Evolutionary conservation across 1,140 invertebrate species (phyloP).

Genomic region (Drosophila pectinifera): DNA sequence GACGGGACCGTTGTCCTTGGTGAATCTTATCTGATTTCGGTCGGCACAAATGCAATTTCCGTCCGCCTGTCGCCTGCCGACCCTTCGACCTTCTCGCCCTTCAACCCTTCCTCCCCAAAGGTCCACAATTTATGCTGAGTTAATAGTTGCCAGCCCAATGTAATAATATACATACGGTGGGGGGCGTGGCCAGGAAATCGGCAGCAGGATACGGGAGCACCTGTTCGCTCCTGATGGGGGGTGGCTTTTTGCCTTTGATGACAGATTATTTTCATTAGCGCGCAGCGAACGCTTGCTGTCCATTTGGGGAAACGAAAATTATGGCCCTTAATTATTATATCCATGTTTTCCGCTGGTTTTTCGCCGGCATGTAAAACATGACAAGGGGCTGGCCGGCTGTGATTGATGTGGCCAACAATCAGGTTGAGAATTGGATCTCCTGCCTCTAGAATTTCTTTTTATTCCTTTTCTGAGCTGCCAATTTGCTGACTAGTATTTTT

Average conservation of each 20-base stretch:
- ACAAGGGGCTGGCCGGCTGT: conserved; percentile 21
- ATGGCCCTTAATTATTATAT: conserved; percentile 77
- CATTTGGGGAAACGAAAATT: conserved; percentile 39
- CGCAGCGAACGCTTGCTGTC: conserved; percentile 27
- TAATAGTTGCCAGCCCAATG: conserved; percentile 75
- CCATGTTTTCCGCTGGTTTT: conserved; percentile 46
- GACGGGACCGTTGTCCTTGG: conserved; percentile 20
- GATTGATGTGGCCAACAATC: conserved; percentile 66
- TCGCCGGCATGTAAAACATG: conserved; percentile 53
- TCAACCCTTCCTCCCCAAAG: conserved; percentile 34
- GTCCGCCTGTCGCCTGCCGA: conserved; percentile 18
- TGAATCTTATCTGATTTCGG: conserved; percentile 74
- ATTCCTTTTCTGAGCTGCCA: conserved; percentile 48
- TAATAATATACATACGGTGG: conserved; percentile 30
- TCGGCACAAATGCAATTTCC: conserved; percentile 82
- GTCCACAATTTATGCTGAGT: conserved; percentile 72
- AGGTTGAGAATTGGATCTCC: conserved; percentile 26
- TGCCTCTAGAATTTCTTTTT: conserved; percentile 15
- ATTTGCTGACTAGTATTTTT: conserved; percentile 66
- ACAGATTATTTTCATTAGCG: conserved; percentile 83
- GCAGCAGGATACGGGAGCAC: conserved; percentile 33
- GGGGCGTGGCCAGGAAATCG: conserved; percentile 10
- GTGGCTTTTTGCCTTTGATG: conserved; percentile 71
- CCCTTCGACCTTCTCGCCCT: conserved; percentile 40
- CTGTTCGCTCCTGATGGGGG: conserved; percentile 48